These are phyloP conservation scores for Cathartes aura DNA, from an alignment of 2,113 vertebrate species.

Conservation along the genomic window DNA sequence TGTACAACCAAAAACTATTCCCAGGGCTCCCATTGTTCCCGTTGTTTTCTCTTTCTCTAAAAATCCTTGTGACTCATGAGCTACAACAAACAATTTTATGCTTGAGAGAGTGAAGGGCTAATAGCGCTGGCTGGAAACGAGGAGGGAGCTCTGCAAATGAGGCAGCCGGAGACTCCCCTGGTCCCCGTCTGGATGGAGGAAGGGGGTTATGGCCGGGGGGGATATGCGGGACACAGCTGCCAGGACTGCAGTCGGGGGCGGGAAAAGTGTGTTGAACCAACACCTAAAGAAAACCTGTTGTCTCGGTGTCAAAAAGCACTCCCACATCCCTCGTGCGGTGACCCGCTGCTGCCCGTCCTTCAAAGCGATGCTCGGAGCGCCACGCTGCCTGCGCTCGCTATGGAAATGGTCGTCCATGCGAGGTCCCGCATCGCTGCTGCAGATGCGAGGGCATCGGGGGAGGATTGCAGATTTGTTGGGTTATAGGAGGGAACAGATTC, in stretches of 20 bases:
- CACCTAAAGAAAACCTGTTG: neutral
- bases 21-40: slow-evolving; percentile 37
- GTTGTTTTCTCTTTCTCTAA: slow-evolving; percentile 43
- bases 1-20: slow-evolving; percentile 40
- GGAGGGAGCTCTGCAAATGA: neutral
- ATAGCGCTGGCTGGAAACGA: neutral
- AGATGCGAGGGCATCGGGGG: neutral
- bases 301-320: neutral
- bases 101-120: slow-evolving; percentile 31
- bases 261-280: neutral
- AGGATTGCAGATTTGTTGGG: neutral
- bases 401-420: neutral
- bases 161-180: neutral
- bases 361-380: accelerated
- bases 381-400: neutral
- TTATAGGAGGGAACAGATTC: neutral
- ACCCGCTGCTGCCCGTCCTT: neutral
- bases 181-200: neutral
- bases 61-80: slow-evolving; percentile 54
- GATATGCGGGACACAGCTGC: accelerated
- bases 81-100: slow-evolving; percentile 53
- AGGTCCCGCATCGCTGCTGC: neutral
- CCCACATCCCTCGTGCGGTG: neutral
- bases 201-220: neutral
- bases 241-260: neutral